These are phyloP conservation scores for Agonopterix subpropinquella DNA, from an alignment of 2,888 invertebrate species.

Conservation along the genomic window DNA sequence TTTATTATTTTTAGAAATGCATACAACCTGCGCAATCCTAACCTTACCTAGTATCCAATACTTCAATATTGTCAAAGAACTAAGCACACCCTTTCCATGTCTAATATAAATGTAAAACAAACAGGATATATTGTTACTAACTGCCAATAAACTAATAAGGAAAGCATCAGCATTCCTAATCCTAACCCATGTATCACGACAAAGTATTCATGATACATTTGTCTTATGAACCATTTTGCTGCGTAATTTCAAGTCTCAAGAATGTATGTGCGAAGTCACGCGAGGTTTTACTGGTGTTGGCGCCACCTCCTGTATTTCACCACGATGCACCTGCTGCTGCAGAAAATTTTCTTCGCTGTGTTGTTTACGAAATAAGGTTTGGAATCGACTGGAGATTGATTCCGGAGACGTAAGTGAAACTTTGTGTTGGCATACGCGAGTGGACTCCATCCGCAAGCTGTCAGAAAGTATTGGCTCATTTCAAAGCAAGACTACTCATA, in stretches of 20 bases:
- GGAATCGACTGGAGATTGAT: background rate
- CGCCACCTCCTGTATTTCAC: constrained; percentile 45
- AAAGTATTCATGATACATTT: constrained; percentile 10
- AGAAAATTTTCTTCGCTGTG: background rate
- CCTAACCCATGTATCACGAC: background rate
- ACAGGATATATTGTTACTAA: constrained; percentile 1
- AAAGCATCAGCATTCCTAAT: constrained; percentile 16
- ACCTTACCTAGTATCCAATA: too few relatives aligned
- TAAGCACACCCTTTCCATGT: constrained; percentile 4
- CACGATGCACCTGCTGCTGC: constrained; percentile 20
- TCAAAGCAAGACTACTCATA: constrained; percentile 48
- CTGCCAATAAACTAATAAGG: constrained; percentile 12
- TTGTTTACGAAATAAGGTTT: background rate
- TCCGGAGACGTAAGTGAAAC: constrained; percentile 10
- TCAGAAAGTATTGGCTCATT: constrained; percentile 53
- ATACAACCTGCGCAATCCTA: too few relatives aligned
- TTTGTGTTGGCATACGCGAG: constrained; percentile 40
- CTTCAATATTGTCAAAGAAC: too few relatives aligned
- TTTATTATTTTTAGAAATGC: too few relatives aligned
- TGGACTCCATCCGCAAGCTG: constrained; percentile 40
- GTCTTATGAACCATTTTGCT: constrained; percentile 35
- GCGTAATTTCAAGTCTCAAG: constrained; percentile 31
- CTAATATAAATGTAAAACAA: constrained; percentile 10
- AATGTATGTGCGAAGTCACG: constrained; percentile 33
- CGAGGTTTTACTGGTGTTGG: constrained; percentile 40